Evolutionary conservation across 2,113 vertebrate genomes (phyloP), one percentile per base, ranked within the genome.

Genomic region (Epinephelus cyanopodus): DNA sequence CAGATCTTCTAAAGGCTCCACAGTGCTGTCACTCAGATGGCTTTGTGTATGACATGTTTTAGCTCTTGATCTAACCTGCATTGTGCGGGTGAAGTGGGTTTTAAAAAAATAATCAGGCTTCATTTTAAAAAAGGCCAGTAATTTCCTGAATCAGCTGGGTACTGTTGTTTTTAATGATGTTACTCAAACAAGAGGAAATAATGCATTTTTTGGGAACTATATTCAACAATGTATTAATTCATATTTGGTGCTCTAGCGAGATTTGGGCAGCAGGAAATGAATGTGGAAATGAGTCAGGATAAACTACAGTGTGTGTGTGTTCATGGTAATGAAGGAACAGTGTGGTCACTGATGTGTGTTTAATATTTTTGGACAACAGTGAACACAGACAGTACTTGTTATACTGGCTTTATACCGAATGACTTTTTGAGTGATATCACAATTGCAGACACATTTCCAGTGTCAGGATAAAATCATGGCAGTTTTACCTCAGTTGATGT

Each of bases 1-100:
- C 70, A 89, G 77, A 84, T 84, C 78, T 87, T 81, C 72, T 76
- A 7, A 64, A 67, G 48, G 48, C 48, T 50, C 48, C 74, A 27
- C 73, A 70, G 57, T 0, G 65, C 82, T 81, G 88, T 77, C 90
- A 88, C 67, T 87, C 77, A 75, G 0, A 18, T 15, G 47, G 33
- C 62, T 77, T 54, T n/a, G 29, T 60, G 10, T 56, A 5, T 60
- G 77, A 85, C 68, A 72, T 45, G 42, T 45, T 9, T 45, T 45
- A 50, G 48, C 56, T 66, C 37, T 21, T 11, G 9, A 27, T 21
- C 47, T 14, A 13, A 17, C n/a, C 21, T n/a, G 19, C 1, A n/a
- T 5, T 14, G 25, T n/a, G 12, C 37, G 25, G 23, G 45, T 54
- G 21, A 18, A 53, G n/a, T 13, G 6, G 33, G 17, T 14, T 29